Conservation (phyloP, 2,888 invertebrate species). For the Apantesis nais region DNA sequence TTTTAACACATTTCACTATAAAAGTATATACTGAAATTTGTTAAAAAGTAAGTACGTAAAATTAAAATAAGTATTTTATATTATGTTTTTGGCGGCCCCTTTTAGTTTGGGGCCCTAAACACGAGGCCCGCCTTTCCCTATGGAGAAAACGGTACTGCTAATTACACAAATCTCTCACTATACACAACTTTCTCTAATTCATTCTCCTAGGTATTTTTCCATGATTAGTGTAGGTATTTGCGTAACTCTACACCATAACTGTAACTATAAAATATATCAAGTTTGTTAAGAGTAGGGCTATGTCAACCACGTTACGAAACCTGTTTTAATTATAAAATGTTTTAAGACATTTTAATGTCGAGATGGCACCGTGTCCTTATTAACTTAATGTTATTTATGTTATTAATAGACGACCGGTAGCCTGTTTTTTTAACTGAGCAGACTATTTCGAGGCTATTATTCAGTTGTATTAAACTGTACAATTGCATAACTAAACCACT, state of each 20-base stretch:
- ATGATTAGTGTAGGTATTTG: background rate
- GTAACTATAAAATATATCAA: background rate
- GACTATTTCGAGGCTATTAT: background rate
- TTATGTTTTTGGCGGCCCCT: no score
- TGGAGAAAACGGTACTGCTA: background rate
- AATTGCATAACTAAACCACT: background rate
- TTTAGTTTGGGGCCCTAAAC: background rate
- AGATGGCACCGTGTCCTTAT: background rate
- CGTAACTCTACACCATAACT: background rate
- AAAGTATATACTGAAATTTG: no score
- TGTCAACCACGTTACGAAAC: background rate
- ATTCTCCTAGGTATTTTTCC: background rate
- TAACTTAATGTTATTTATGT: background rate
- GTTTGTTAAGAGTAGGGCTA: background rate
- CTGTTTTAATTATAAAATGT: background rate
- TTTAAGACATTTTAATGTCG: background rate
- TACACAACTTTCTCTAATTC: background rate
- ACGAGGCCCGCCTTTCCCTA: background rate
- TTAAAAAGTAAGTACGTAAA: no score
- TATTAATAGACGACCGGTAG: background rate
- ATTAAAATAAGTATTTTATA: no score
- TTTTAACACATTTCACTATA: no score
- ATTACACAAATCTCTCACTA: background rate
- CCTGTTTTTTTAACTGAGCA: background rate
- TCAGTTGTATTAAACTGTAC: background rate